Base-by-base conservation (phyloP, 2,797 vertebrate genomes). In the Cuniculus paca region DNA sequence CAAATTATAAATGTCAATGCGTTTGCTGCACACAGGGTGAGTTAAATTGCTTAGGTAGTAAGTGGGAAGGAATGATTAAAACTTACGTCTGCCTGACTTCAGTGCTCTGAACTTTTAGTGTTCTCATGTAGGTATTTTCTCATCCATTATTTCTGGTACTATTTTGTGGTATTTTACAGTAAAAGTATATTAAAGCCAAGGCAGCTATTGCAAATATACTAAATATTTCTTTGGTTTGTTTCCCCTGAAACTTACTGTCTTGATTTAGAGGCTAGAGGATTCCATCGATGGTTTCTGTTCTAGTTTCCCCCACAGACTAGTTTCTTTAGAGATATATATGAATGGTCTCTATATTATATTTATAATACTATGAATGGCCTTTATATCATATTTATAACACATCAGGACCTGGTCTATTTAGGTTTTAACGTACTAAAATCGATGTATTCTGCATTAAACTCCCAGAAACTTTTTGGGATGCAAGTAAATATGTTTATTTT, bases 161-260 rank as follows among this genome's bases (percentile, higher is more conserved):
- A 75, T 85, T 94, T 96, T 95, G 65, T 89, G 48, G 24, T 87
- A 17, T 95, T 95, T 97, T 84, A 50, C 19, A 79, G 56, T 92
- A 91, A 61, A 86, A 84, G 85, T 54, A 88, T 45, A n/a, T 45
- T 88, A 74, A 81, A 90, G 20, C 34, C 34, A 48, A 84, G 56
- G 36, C 34, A 92, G 12, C 8, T 39, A 17, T 84, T 88, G 60
- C n/a, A 85, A 81, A 84, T n/a, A 61, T 72, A 90, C 39, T 79
- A n/a, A 96, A 79, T 65, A 81, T 82, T 72, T 91, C 24, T 94
- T 91, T 92, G 70, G 36, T 85, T 42, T 75, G 7, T 82, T 91
- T 91, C 61, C 45, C 60, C 60, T 90, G 90, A 91, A 96, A 80
- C 72, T 36, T 65, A 24, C 39, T 90, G 93, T 81, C 16, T n/a